These are phyloP conservation scores for Argyresthia goedartella DNA, from an alignment of 2,888 invertebrate species.

Conservation along the genomic window DNA sequence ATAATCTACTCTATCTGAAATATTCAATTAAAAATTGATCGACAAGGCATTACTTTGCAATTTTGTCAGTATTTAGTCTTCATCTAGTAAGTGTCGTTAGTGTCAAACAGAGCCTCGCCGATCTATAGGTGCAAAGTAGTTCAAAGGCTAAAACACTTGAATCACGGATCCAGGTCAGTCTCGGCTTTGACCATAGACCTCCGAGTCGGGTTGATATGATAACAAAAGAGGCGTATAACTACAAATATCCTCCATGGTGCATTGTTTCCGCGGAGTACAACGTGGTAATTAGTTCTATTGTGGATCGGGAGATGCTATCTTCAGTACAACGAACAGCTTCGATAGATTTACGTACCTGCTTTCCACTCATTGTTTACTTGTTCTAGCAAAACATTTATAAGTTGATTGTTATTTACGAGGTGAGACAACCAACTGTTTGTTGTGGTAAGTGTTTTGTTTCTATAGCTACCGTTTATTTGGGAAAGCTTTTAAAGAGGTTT, in stretches of 20 bases:
- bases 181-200: background rate
- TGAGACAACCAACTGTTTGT: too few relatives aligned
- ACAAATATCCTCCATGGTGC: constrained; percentile 28
- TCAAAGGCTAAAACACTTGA: too few relatives aligned
- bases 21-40: too few relatives aligned
- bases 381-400: background rate
- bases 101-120: too few relatives aligned
- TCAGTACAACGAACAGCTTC: constrained; percentile 43
- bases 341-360: constrained; percentile 55
- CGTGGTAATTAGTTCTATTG: constrained; percentile 64
- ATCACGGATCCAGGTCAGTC: background rate
- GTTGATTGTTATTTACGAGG: background rate
- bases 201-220: constrained; percentile 20
- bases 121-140: too few relatives aligned
- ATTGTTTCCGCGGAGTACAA: constrained; percentile 40
- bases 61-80: too few relatives aligned
- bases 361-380: constrained; percentile 51
- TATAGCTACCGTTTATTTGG: too few relatives aligned
- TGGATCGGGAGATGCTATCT: constrained; percentile 54
- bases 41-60: too few relatives aligned
- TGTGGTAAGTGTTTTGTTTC: too few relatives aligned
- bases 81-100: too few relatives aligned
- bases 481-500: too few relatives aligned
- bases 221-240: constrained; percentile 35
- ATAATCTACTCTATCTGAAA: too few relatives aligned